Percentiles rank a stretch among this genome's conserved stretches.
Evolutionary conservation across 2,113 vertebrate genomes (phyloP).

Genomic region (Channa argus): DNA sequence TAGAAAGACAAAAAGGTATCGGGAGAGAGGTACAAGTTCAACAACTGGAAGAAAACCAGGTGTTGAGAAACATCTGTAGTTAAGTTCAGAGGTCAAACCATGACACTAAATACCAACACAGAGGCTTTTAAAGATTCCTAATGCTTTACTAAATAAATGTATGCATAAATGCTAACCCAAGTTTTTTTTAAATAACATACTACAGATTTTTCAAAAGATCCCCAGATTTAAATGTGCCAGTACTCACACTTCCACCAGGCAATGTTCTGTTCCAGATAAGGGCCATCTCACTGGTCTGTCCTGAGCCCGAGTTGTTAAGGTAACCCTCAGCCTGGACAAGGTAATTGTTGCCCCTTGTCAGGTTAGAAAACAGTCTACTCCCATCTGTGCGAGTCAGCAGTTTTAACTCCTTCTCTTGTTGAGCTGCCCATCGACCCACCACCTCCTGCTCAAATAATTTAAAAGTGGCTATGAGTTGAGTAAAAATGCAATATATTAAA

Average conservation of each 20-base stretch:
- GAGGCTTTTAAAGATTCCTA: too few relatives aligned
- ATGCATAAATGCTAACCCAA: too few relatives aligned
- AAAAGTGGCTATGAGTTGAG: neutral
- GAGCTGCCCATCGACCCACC: slow-evolving; percentile 89
- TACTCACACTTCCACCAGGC: slow-evolving; percentile 89
- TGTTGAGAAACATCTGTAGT: neutral
- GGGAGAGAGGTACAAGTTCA: neutral
- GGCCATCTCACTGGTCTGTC: slow-evolving; percentile 91
- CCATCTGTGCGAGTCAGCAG: slow-evolving; percentile 86
- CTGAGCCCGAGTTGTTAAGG: slow-evolving; percentile 90
- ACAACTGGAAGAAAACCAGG: neutral
- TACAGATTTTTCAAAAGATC: too few relatives aligned
- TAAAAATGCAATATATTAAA: neutral
- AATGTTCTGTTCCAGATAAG: slow-evolving; percentile 91
- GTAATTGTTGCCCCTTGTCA: slow-evolving; percentile 89
- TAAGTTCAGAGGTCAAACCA: too few relatives aligned
- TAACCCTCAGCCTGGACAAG: slow-evolving; percentile 90
- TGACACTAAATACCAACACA: too few relatives aligned
- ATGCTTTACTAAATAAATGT: too few relatives aligned
- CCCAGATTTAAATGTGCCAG: neutral
- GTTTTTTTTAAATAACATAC: too few relatives aligned
- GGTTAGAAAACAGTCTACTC: slow-evolving; percentile 86
- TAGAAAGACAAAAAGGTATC: slow-evolving; percentile 42
- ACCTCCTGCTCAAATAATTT: slow-evolving; percentile 80
- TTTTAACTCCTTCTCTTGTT: slow-evolving; percentile 89